These are phyloP conservation scores for Desmophyllum pertusum DNA, from an alignment of 92 coral and sea anemone species.

Conservation along the genomic window DNA sequence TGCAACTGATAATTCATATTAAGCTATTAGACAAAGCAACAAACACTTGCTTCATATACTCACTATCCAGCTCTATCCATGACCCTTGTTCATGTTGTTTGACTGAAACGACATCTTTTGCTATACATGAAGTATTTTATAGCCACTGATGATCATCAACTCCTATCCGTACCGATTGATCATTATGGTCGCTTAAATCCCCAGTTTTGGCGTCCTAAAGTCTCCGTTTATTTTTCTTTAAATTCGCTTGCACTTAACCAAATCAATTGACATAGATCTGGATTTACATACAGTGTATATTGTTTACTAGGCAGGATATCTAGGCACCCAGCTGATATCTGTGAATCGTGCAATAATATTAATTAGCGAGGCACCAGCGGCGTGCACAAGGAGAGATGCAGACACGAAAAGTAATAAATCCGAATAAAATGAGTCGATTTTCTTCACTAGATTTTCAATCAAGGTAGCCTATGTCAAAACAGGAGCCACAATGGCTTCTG, in stretches of 20 bases:
- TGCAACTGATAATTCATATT: too few relatives aligned
- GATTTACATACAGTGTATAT: neutral
- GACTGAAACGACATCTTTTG: neutral
- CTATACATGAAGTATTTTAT: neutral
- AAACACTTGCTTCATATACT: too few relatives aligned
- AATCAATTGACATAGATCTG: neutral
- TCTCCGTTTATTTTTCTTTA: neutral
- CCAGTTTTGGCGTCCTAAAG: neutral
- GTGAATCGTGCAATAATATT: too few relatives aligned
- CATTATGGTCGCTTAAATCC: neutral
- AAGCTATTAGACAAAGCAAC: neutral
- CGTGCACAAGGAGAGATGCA: neutral
- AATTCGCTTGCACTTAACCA: neutral
- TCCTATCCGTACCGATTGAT: neutral
- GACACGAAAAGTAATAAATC: neutral
- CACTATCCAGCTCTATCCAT: neutral
- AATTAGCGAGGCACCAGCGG: constrained; percentile 1
- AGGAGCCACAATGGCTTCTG: too few relatives aligned
- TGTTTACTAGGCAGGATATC: neutral
- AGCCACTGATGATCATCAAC: too few relatives aligned
- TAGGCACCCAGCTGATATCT: too few relatives aligned
- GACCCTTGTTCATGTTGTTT: neutral
- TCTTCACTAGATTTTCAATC: neutral
- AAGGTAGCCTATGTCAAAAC: too few relatives aligned
- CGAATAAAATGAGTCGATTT: neutral